phyloP scores from a whole-genome alignment of 2,113 vertebrate genomes.

The Pitta sordida region DNA sequence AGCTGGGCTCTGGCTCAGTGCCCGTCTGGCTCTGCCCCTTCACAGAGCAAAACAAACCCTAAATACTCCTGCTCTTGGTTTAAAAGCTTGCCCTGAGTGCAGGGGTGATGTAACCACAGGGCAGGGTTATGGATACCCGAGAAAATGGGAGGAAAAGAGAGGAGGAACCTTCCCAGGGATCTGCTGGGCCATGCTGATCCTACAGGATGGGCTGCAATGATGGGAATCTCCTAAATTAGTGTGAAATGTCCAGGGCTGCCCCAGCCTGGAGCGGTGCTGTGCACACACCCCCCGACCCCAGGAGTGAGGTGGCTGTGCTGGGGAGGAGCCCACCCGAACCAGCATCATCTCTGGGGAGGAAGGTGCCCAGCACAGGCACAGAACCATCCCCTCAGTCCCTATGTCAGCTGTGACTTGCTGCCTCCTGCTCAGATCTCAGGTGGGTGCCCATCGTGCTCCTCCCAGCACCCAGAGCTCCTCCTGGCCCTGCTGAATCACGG shows the following conservation, averaged over 20 bases:
- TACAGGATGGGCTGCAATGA: accelerated
- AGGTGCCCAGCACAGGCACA: accelerated
- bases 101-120: background rate
- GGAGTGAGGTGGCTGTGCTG: background rate
- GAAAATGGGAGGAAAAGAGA: background rate
- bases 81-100: background rate
- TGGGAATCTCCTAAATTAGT: background rate
- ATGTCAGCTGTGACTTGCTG: accelerated
- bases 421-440: background rate
- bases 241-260: accelerated
- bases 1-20: background rate
- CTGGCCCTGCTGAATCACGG: background rate
- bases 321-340: background rate
- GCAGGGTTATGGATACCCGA: background rate
- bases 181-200: background rate
- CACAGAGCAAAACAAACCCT: background rate
- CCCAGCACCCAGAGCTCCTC: background rate
- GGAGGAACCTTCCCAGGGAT: background rate
- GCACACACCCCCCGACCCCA: no score
- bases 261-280: background rate
- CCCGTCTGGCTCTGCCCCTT: background rate
- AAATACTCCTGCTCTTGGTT: background rate
- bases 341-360: background rate
- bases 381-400: accelerated
- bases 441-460: accelerated